phyloP scores from a whole-genome alignment of 2,888 invertebrate genomes.

The Argyra leucocephala region DNA sequence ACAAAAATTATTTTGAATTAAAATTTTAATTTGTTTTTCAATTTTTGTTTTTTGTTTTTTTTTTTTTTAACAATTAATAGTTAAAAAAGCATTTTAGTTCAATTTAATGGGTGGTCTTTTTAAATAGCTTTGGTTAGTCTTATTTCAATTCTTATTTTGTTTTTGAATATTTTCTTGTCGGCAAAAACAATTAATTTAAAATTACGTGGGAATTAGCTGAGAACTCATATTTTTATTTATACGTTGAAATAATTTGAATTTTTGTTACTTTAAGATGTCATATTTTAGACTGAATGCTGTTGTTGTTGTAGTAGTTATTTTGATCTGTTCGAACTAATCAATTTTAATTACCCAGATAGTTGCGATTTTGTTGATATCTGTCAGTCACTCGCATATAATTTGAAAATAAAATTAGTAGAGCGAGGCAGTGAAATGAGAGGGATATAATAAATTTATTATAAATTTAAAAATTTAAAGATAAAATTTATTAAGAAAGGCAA shows the following conservation, averaged over 20 bases:
- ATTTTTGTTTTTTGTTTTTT: neutral
- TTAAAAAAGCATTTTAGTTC: neutral
- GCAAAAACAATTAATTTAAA: constrained; percentile 3
- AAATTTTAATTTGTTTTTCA: neutral
- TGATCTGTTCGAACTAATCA: neutral
- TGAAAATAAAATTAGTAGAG: too few relatives aligned
- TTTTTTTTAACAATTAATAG: neutral
- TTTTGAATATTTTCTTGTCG: constrained; percentile 2
- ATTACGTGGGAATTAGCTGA: neutral
- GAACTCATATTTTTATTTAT: neutral
- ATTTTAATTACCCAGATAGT: neutral
- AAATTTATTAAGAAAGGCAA: too few relatives aligned
- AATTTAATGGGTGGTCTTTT: neutral
- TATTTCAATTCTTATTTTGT: neutral
- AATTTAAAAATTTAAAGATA: too few relatives aligned
- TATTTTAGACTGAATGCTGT: too few relatives aligned
- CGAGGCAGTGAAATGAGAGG: too few relatives aligned
- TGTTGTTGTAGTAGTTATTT: too few relatives aligned
- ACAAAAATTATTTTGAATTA: neutral
- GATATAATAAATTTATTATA: too few relatives aligned
- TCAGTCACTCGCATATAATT: too few relatives aligned
- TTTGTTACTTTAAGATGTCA: too few relatives aligned
- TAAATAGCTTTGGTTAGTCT: neutral
- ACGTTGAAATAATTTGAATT: neutral
- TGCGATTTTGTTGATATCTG: neutral